phyloP scores from a whole-genome alignment of 53 echinoderm and acorn worm genomes.

The Glandiceps talaboti region DNA sequence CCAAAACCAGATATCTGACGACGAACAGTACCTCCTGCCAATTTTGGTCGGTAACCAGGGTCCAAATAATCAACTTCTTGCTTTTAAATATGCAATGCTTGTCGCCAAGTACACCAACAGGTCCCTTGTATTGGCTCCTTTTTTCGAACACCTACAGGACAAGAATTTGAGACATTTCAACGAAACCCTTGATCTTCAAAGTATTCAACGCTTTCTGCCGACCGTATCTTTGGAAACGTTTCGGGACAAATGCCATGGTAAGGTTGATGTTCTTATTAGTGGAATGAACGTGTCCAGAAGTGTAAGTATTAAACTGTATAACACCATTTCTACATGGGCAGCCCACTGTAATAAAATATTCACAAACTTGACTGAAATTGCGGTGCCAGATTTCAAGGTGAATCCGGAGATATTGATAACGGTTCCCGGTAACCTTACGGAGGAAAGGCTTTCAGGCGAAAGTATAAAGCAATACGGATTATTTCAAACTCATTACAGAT shows the following conservation, averaged over 20 bases:
- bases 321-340: not conserved
- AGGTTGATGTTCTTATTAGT: slow-evolving; percentile 15
- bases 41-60: not conserved
- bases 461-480: not conserved
- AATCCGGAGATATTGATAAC: not conserved
- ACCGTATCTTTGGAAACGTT: slow-evolving; percentile 21
- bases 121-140: not conserved
- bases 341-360: no score
- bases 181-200: slow-evolving; percentile 28
- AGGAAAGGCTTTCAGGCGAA: not conserved
- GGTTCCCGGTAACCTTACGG: not conserved
- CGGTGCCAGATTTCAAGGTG: not conserved
- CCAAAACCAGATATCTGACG: no score
- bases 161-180: not conserved
- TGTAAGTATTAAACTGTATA: not conserved
- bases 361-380: not conserved
- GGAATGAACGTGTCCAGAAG: slow-evolving; percentile 2
- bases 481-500: slow-evolving; percentile 9
- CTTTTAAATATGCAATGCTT: not conserved
- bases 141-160: not conserved
- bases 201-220: slow-evolving; percentile 13
- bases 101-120: not conserved
- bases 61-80: not conserved
- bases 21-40: not conserved
- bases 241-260: slow-evolving; percentile 14